Evolutionary conservation across 2,888 invertebrate genomes (phyloP), one percentile per base, ranked within the genome.

Genomic region (Gandaritis pyraliata): DNA sequence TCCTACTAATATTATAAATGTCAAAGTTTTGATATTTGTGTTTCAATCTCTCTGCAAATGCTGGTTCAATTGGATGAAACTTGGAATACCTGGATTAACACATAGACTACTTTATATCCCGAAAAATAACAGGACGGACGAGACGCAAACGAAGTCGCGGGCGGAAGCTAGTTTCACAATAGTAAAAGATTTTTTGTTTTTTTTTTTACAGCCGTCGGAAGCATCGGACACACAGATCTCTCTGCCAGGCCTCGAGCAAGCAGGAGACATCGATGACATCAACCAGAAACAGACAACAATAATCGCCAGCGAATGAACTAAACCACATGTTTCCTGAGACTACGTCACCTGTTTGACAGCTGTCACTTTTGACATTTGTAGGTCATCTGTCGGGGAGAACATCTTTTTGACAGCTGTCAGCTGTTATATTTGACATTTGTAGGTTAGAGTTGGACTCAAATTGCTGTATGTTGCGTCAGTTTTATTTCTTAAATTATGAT

Each of bases 191-290:
- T 6, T 8, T 0, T 1, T 30, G 5, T 33, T 33, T 33, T 11
- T 43, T 43, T 16, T 43, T 64, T 61, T 33, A 6, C 91, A 96
- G 96, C 96, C 96, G 12, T 95, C 95, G 7, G 95, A 96, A 89
- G 96, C 96, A n/a, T 95, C 95, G 2, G 96, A 96, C 74, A 96
- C 96, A 15, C 95, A 95, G 84, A 96, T 96, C 74, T 95, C 95
- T 78, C 90, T 96, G 69, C 96, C 96, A 13, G 95, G 95, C 29
- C 88, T 96, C 65, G 95, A 88, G 65, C 86, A 88, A 45, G 0
- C 87, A 85, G 1, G 90, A 88, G 91, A 91, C 7, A 68, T 90
- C 3, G 91, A 92, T 15, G 56, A 59, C 1, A 59, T 64, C n/a
- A 49, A 73, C 85, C 90, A 33, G 51, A 83, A 63, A 71, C 81